Evolutionary conservation across 2,797 vertebrate species (phyloP).

Genomic region (Cheirogaleus major): DNA sequence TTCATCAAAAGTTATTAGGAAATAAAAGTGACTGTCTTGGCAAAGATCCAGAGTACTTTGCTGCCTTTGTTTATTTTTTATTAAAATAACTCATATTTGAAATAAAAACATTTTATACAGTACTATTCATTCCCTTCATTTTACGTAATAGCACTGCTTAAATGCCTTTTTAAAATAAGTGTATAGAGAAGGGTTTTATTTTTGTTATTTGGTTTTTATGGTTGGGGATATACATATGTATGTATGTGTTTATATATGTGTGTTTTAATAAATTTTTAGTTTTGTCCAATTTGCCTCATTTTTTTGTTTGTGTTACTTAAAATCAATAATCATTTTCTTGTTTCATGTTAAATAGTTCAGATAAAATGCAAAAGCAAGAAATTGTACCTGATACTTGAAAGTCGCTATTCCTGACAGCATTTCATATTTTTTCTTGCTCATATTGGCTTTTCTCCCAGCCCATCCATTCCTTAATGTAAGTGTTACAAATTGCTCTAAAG

Average conservation of each 20-base stretch:
- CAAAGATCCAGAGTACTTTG: not conserved
- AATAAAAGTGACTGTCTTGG: not conserved
- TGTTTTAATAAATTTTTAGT: slow-evolving; percentile 9
- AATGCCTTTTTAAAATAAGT: not conserved
- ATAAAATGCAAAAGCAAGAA: slow-evolving; percentile 81
- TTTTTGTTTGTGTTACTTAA: slow-evolving; percentile 50
- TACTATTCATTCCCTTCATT: not conserved
- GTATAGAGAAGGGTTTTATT: not conserved
- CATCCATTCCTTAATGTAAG: slow-evolving; percentile 89
- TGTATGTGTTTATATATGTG: not conserved
- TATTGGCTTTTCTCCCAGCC: slow-evolving; percentile 86
- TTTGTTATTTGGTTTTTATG: not conserved
- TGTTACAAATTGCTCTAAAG: slow-evolving; percentile 88
- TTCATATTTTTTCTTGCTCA: slow-evolving; percentile 84
- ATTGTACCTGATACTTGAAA: slow-evolving; percentile 80
- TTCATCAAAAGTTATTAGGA: slow-evolving; percentile 28
- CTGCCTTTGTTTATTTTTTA: not conserved
- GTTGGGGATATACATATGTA: not conserved
- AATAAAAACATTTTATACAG: not conserved
- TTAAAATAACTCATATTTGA: slow-evolving; percentile 49
- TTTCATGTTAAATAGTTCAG: slow-evolving; percentile 72
- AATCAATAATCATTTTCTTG: slow-evolving; percentile 67
- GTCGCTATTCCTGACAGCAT: slow-evolving; percentile 83
- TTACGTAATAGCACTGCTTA: not conserved
- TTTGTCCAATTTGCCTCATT: not conserved